Evolutionary conservation across 2,888 invertebrate species (phyloP), one percentile per base, ranked within the genome.

Genomic region (Entomobrya proxima): DNA sequence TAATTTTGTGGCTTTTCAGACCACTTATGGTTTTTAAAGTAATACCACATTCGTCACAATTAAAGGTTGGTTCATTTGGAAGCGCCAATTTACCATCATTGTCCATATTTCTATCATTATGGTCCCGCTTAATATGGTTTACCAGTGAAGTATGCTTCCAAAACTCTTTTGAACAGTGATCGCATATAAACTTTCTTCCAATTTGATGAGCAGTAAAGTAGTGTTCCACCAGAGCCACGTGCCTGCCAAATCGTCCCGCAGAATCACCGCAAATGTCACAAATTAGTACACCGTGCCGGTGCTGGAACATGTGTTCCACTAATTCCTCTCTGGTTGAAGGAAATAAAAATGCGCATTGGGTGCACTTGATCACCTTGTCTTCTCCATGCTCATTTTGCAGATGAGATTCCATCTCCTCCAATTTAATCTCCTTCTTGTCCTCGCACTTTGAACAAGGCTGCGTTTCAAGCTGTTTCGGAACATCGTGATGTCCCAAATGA

Each of bases 251-350:
- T n/a, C n/a, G 37, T 7, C 21, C 24, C 7, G 5, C n/a, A 1
- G 21, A 58, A n/a, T 76, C 76, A 9, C 24, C 15, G 18, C 78
- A 78, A 30, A 78, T 13, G 47, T 78, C 78, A 32, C 78, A 79
- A 1, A 1, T 6, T 0, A 50, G 27, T 0, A 9, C 50, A 0
- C 27, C 24, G 24, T 40, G 1, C n/a, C 64, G 5, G 18, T 37
- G 67, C 6, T 37, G 13, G 24, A 37, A 18, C 2, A 21, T 24
- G 21, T 77, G 77, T 1, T 44, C 40, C 1, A 61, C 1, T 1
- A 37, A 40, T 2, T 21, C 0, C 7, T 47, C 40, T 27, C 27
- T 18, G 6, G 18, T n/a, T n/a, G n/a, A 6, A 1, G 32, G 4
- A 64, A 76, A 76, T 1, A 76, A 5, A 24, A 55, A 76, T 7